Percentiles rank a stretch among this genome's conserved stretches.
phyloP scores from a whole-genome alignment of 2,113 vertebrate genomes.

The Etheostoma spectabile region DNA sequence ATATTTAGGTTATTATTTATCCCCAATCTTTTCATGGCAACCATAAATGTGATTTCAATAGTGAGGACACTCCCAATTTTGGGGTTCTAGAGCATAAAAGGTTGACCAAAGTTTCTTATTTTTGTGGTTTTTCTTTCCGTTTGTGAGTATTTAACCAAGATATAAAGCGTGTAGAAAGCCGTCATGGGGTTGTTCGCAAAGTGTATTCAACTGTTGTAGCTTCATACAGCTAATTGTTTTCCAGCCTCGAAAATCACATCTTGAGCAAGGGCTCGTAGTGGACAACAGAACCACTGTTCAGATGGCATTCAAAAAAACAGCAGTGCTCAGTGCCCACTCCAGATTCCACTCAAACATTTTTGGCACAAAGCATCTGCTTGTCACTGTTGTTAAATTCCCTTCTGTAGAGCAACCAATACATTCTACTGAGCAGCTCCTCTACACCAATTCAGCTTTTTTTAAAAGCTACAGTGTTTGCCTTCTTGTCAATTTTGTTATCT shows the following conservation, averaged over 20 bases:
- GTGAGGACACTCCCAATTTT: not conserved
- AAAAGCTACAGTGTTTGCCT: not conserved
- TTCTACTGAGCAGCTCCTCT: conserved; percentile 10
- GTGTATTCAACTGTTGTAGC: conserved; percentile 17
- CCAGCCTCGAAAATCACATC: conserved; percentile 39
- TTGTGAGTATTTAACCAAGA: not conserved
- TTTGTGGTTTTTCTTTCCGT: not conserved
- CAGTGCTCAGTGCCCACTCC: conserved; percentile 51
- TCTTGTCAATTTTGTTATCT: not conserved
- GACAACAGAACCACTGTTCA: conserved; percentile 63
- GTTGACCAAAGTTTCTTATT: not conserved
- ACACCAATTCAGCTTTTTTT: not conserved
- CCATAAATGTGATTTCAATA: conserved; percentile 5
- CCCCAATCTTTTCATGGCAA: not conserved
- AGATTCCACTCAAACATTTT: conserved; percentile 54
- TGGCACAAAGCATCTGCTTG: conserved; percentile 59
- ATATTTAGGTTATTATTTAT: conserved; percentile 12
- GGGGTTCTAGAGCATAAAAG: not conserved
- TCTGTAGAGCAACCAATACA: conserved; percentile 14
- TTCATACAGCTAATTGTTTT: conserved; percentile 41
- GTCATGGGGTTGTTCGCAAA: conserved; percentile 1
- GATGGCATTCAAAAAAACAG: conserved; percentile 43
- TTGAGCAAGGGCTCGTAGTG: conserved; percentile 6
- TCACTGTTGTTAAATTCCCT: conserved; percentile 36
- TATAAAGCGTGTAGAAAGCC: not conserved